A percentile compares a stretch with the other conserved stretches of the same genome.
phyloP scores from a whole-genome alignment of 2,113 vertebrate genomes.

The Nicator chloris region DNA sequence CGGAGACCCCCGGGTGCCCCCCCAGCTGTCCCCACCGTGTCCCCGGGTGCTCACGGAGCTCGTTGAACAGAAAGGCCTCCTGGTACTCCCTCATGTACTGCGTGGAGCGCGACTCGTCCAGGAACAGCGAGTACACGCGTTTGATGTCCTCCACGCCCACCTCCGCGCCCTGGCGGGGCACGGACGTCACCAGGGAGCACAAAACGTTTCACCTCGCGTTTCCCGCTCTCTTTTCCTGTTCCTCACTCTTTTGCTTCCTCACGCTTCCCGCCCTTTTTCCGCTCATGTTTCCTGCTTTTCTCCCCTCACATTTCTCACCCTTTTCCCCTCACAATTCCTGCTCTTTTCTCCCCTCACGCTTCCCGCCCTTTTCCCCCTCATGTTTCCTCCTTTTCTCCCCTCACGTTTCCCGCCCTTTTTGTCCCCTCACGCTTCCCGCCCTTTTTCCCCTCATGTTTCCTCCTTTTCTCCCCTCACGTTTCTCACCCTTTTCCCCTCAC shows the following conservation, averaged over 20 bases:
- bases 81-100: background rate
- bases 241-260: background rate
- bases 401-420: background rate
- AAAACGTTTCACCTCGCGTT: too few species aligned
- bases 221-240: background rate
- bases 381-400: background rate
- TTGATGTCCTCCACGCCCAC: background rate
- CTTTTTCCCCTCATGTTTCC: background rate
- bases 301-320: background rate
- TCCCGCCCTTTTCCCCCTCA: background rate
- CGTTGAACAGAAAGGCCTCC: background rate
- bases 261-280: too few species aligned
- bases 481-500: background rate
- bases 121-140: background rate
- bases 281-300: background rate
- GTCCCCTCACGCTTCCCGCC: background rate
- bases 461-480: background rate
- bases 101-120: background rate
- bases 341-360: background rate
- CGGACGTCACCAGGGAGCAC: accelerated
- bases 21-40: background rate
- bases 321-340: background rate
- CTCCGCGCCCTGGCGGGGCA: background rate
- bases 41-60: background rate
- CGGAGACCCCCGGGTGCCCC: background rate